A percentile compares a stretch with the other conserved stretches of the same genome.
phyloP scores from a whole-genome alignment of 2,888 invertebrate genomes.

The Spodoptera picta region DNA sequence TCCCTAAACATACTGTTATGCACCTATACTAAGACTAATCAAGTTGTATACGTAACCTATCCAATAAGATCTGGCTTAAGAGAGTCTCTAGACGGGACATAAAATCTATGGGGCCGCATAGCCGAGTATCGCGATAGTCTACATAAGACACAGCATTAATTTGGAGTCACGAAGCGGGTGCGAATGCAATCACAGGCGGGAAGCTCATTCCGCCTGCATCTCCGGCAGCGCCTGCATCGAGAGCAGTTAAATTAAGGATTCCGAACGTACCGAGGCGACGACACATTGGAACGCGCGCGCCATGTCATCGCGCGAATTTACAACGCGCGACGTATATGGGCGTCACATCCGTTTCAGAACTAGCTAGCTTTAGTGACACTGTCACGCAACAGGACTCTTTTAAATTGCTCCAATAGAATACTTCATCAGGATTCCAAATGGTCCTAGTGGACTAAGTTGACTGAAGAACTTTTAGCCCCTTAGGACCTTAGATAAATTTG shows the following conservation, averaged over 20 bases:
- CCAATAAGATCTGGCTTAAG: slow-evolving; percentile 33
- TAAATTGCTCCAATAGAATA: slow-evolving; percentile 7
- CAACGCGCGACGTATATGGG: slow-evolving; percentile 39
- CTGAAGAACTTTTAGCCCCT: too few relatives aligned
- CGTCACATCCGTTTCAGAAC: slow-evolving; percentile 49
- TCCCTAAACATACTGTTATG: too few relatives aligned
- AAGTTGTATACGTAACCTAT: slow-evolving; percentile 4
- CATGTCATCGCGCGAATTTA: slow-evolving; percentile 49
- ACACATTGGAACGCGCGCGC: slow-evolving; percentile 60
- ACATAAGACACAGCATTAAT: slow-evolving; percentile 76
- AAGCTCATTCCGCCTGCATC: slow-evolving; percentile 85
- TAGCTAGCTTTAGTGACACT: slow-evolving; percentile 23
- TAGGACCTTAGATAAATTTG: too few relatives aligned
- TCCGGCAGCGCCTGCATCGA: slow-evolving; percentile 72
- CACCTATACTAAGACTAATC: too few relatives aligned
- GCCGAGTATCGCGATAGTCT: slow-evolving; percentile 36
- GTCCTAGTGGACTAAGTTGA: not conserved
- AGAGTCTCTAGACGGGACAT: slow-evolving; percentile 23
- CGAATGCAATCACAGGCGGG: slow-evolving; percentile 86
- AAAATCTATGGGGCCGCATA: slow-evolving; percentile 36
- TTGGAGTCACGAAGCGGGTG: slow-evolving; percentile 75
- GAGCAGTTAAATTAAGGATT: slow-evolving; percentile 84
- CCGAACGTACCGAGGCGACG: slow-evolving; percentile 70
- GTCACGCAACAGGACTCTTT: slow-evolving; percentile 16
- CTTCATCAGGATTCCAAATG: not conserved